Percentiles rank a stretch among this genome's conserved stretches.
phyloP scores from a whole-genome alignment of 2,113 vertebrate species.

The Aegotheles bennettii region DNA sequence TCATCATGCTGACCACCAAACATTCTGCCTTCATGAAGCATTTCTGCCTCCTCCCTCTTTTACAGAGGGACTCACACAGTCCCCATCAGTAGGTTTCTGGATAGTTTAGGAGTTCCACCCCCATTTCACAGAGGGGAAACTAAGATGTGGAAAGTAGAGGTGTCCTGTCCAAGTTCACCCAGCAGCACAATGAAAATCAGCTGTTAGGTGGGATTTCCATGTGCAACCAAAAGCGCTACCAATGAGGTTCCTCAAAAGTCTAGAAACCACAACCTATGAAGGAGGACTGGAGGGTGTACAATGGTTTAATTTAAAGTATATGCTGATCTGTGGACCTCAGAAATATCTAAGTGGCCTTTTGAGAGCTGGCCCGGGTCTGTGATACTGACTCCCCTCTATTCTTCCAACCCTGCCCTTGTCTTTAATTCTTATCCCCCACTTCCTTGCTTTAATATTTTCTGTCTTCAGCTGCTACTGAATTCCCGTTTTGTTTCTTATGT shows the following conservation, averaged over 20 bases:
- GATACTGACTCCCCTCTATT: background rate
- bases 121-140: background rate
- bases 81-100: background rate
- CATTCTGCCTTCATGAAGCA: rapidly evolving
- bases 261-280: background rate
- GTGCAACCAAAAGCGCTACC: rapidly evolving
- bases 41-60: background rate
- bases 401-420: background rate
- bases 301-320: background rate
- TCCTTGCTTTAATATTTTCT: background rate
- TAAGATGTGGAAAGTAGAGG: background rate
- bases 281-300: background rate
- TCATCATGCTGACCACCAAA: background rate
- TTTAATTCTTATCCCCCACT: background rate
- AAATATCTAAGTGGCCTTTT: background rate
- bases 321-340: background rate
- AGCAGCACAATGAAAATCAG: background rate
- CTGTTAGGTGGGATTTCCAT: background rate
- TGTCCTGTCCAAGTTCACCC: background rate
- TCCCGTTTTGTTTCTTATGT: background rate
- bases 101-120: background rate
- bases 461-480: background rate
- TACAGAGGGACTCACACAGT: background rate
- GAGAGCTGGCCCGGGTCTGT: background rate
- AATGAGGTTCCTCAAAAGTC: background rate